A percentile compares a stretch with the other conserved stretches of the same genome.
These are phyloP conservation scores for Chamaetylas fuelleborni DNA, from an alignment of 2,113 vertebrate species.

Conservation along the genomic window DNA sequence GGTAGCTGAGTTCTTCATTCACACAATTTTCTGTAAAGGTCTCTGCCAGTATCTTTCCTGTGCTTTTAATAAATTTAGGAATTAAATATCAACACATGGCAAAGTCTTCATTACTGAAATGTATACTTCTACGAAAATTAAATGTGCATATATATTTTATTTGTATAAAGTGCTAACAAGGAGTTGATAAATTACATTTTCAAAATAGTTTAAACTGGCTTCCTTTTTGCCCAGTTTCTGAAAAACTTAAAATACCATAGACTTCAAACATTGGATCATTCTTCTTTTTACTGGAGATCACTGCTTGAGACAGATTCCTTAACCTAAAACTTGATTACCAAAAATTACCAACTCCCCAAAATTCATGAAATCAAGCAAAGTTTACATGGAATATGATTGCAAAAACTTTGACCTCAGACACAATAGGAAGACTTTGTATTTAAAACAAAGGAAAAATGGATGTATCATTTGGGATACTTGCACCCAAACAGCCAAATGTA, in stretches of 20 bases:
- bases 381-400: background rate
- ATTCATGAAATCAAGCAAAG: background rate
- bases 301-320: background rate
- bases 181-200: background rate
- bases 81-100: background rate
- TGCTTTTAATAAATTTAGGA: background rate
- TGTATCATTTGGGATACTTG: background rate
- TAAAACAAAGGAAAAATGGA: background rate
- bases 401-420: background rate
- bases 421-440: background rate
- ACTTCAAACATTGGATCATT: background rate
- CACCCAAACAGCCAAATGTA: background rate
- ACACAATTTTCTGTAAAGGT: background rate
- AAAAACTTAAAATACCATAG: background rate
- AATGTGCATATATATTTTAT: background rate
- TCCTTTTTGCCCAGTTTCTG: background rate
- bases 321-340: background rate
- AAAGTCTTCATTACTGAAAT: background rate
- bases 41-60: background rate
- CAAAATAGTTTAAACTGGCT: background rate
- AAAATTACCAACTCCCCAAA: background rate
- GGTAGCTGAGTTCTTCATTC: background rate
- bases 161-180: background rate
- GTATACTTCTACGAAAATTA: background rate
- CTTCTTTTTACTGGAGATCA: background rate